Evolutionary conservation across 2,797 vertebrate genomes (phyloP).

Genomic region (Bucorvus abyssinicus): DNA sequence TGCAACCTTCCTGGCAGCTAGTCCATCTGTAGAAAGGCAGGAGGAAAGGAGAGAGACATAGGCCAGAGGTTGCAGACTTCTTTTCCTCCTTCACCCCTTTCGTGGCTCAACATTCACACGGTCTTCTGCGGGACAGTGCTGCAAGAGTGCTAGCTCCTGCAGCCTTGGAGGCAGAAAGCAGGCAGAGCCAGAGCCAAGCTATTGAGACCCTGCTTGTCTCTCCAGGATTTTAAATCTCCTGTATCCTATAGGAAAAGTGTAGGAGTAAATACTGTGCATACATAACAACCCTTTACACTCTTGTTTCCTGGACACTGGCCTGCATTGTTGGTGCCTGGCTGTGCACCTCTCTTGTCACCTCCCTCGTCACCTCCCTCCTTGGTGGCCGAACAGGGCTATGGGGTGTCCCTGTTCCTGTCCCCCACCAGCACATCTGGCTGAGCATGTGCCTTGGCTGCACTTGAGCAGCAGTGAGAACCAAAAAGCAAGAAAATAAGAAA

Average conservation of each 20-base stretch:
- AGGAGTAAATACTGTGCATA: background rate
- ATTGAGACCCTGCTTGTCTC: background rate
- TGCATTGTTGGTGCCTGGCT: background rate
- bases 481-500: background rate
- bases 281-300: background rate
- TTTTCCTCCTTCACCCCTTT: background rate
- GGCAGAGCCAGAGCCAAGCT: background rate
- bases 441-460: background rate
- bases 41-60: background rate
- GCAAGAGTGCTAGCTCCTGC: background rate
- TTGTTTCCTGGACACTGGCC: background rate
- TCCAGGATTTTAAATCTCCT: background rate
- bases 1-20: accelerated
- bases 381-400: background rate
- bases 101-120: accelerated
- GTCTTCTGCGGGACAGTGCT: background rate
- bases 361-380: too few relatives aligned
- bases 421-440: accelerated
- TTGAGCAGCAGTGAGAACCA: background rate
- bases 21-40: background rate
- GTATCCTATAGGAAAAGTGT: background rate
- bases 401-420: background rate
- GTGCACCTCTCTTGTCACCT: background rate
- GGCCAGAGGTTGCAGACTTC: background rate
- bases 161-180: background rate